These are phyloP conservation scores for Cercocebus atys DNA, from an alignment of 2,113 vertebrate species.

Conservation along the genomic window DNA sequence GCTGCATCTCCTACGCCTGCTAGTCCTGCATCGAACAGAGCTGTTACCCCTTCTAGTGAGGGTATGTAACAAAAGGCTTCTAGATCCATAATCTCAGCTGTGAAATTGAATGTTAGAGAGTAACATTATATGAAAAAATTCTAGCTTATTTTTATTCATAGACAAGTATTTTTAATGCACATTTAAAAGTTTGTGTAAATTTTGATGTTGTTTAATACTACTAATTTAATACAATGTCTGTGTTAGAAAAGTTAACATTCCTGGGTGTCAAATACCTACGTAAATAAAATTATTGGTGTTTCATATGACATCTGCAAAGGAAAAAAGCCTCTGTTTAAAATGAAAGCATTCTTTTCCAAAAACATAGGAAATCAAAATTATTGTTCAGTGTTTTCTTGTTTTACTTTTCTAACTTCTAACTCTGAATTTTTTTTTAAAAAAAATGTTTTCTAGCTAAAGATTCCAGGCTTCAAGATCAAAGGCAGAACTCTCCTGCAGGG, in stretches of 20 bases:
- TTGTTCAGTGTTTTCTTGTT: background rate
- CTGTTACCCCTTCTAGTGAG: slow-evolving; percentile 90
- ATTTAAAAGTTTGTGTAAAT: slow-evolving; percentile 18
- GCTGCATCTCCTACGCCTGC: slow-evolving; percentile 93
- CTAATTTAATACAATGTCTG: background rate
- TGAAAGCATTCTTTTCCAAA: background rate
- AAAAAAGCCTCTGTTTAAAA: background rate
- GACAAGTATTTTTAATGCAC: background rate
- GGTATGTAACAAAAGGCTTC: slow-evolving; percentile 81
- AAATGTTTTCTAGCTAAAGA: slow-evolving; percentile 91
- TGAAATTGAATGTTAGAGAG: background rate
- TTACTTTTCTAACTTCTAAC: slow-evolving; percentile 58
- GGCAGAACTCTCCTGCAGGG: slow-evolving; percentile 92
- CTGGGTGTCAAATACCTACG: background rate
- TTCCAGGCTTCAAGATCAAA: slow-evolving; percentile 93
- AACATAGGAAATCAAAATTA: background rate
- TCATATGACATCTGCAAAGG: background rate
- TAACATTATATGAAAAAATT: background rate
- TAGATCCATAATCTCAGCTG: background rate
- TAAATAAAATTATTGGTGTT: slow-evolving; percentile 16
- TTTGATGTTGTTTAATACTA: background rate
- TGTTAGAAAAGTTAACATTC: background rate
- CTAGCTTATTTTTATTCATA: background rate
- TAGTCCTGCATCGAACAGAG: slow-evolving; percentile 93
- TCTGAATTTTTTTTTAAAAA: slow-evolving; percentile 4